phyloP scores from a whole-genome alignment of 2,888 invertebrate genomes.

The Bimastos eiseni region DNA sequence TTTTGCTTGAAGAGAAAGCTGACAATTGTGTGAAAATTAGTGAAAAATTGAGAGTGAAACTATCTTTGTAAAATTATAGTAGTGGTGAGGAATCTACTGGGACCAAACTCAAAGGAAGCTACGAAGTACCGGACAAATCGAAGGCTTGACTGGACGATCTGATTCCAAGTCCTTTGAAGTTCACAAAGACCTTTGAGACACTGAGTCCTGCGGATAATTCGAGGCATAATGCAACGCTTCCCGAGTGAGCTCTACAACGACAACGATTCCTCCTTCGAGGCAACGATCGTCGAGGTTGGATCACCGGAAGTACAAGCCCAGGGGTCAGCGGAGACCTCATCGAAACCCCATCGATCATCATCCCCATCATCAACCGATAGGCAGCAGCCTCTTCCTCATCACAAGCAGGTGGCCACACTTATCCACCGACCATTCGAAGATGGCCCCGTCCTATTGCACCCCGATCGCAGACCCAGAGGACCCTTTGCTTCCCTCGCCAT shows the following conservation, averaged over 20 bases:
- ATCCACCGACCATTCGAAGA: conserved; percentile 36
- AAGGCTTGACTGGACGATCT: background rate
- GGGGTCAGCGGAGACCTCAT: background rate
- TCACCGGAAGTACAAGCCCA: background rate
- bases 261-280: background rate
- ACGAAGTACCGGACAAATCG: background rate
- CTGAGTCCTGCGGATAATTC: background rate
- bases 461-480: background rate
- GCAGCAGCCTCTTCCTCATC: background rate
- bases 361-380: background rate
- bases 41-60: background rate
- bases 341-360: background rate
- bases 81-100: background rate
- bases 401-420: conserved; percentile 1
- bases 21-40: no score
- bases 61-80: background rate
- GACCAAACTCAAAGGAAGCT: background rate
- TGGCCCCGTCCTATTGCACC: conserved; percentile 29
- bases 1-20: background rate
- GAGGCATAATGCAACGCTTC: background rate
- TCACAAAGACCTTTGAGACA: background rate
- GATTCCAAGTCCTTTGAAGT: background rate
- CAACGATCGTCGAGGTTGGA: background rate
- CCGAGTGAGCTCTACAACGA: background rate
- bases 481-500: background rate